phyloP scores from a whole-genome alignment of 2,113 vertebrate species.

The Tragulus kanchil region DNA sequence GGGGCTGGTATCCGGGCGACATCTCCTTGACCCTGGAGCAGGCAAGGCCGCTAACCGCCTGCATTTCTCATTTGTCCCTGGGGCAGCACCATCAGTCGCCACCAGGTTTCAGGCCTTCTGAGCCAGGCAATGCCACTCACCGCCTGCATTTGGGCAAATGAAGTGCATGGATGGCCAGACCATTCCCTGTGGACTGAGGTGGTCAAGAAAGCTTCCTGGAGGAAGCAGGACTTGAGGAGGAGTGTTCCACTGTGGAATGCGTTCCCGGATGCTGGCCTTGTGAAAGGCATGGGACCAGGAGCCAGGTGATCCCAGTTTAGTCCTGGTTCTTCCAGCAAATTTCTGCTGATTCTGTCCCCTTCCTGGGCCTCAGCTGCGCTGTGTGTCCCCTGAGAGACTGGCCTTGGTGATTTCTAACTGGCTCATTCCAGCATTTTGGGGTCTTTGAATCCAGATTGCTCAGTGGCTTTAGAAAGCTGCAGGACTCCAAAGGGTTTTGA shows the following conservation, averaged over 20 bases:
- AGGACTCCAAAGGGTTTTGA: background rate
- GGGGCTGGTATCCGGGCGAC: background rate
- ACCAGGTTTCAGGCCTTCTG: background rate
- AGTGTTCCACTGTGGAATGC: background rate
- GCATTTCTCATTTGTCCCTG: background rate
- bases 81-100: background rate
- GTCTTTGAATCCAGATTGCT: background rate
- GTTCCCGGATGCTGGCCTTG: background rate
- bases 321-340: background rate
- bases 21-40: background rate
- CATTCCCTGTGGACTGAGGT: no score
- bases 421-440: background rate
- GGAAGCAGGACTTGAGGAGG: background rate
- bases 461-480: background rate
- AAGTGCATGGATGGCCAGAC: background rate
- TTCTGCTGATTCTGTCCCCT: background rate
- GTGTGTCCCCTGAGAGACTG: background rate
- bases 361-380: background rate
- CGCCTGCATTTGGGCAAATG: background rate
- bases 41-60: background rate
- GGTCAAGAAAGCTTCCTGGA: slow-evolving; percentile 25
- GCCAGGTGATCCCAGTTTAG: background rate
- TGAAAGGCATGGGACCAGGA: background rate
- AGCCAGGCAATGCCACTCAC: background rate
- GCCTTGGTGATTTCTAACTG: background rate